Evolutionary conservation across 2,888 invertebrate genomes (phyloP).

Genomic region (Cecidostiba fungosa): DNA sequence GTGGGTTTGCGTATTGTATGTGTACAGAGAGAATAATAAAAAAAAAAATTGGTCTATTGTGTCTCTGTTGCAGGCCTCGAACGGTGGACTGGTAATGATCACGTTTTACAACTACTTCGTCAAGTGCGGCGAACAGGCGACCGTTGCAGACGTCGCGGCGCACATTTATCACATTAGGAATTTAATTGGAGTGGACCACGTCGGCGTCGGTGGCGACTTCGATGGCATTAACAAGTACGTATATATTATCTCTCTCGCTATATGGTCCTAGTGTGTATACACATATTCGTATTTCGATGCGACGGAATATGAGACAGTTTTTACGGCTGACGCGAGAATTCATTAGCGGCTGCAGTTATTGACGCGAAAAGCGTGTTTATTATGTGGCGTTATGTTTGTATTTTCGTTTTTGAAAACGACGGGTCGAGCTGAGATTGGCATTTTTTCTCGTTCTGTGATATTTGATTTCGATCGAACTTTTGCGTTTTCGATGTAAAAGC

Average conservation of each 20-base stretch:
- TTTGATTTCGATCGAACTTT: too few species aligned
- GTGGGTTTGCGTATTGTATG: neutral
- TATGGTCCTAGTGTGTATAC: neutral
- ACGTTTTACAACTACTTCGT: conserved; percentile 94
- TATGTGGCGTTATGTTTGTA: neutral
- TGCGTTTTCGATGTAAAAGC: too few species aligned
- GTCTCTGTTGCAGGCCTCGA: conserved; percentile 82
- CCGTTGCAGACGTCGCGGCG: conserved; percentile 88
- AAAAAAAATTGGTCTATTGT: neutral
- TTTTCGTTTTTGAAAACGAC: neutral
- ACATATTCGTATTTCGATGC: neutral
- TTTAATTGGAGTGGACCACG: conserved; percentile 84
- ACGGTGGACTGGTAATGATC: conserved; percentile 95
- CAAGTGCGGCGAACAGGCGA: conserved; percentile 90
- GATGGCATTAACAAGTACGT: conserved; percentile 85
- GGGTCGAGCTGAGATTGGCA: too few species aligned
- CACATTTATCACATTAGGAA: conserved; percentile 85
- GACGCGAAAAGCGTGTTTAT: neutral
- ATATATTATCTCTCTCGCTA: neutral
- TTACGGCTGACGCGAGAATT: neutral
- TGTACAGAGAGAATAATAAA: neutral
- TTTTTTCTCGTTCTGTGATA: too few species aligned
- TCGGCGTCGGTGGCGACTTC: conserved; percentile 85
- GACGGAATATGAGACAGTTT: neutral
- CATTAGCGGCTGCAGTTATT: neutral